These are phyloP conservation scores for Hoplostethus mediterraneus DNA, from an alignment of 2,797 vertebrate genomes.

Conservation along the genomic window DNA sequence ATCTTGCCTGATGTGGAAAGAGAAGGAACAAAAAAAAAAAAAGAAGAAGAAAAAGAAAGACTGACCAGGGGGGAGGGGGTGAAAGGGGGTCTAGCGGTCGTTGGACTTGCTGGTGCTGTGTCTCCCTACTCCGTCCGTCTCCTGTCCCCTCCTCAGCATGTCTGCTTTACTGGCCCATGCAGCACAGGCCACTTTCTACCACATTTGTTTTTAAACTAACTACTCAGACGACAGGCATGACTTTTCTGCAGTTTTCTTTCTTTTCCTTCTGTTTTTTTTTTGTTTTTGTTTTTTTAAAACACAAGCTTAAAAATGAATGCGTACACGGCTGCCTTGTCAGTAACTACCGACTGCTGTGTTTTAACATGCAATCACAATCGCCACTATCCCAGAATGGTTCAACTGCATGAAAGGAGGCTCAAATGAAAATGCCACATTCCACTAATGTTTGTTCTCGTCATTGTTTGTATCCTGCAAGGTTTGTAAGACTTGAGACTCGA, in stretches of 20 bases:
- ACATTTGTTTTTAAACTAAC: constrained; percentile 49
- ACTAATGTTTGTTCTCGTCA: constrained; percentile 13
- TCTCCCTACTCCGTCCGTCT: constrained; percentile 45
- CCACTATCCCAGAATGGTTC: constrained; percentile 67
- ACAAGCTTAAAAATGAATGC: constrained; percentile 68
- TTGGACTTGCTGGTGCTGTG: constrained; percentile 30
- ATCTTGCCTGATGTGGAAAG: constrained; percentile 49
- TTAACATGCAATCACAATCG: constrained; percentile 65
- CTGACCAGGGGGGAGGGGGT: constrained; percentile 14
- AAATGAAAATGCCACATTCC: constrained; percentile 52
- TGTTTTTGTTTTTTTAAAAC: constrained; percentile 24
- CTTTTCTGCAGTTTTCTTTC: constrained; percentile 43
- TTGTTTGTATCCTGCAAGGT: constrained; percentile 38
- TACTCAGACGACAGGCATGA: constrained; percentile 68
- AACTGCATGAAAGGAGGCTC: constrained; percentile 75
- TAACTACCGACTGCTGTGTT: constrained; percentile 69
- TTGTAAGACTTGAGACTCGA: constrained; percentile 1
- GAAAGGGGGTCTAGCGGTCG: constrained; percentile 43
- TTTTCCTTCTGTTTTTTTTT: constrained; percentile 34
- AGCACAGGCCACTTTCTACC: constrained; percentile 14
- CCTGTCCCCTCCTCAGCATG: constrained; percentile 60
- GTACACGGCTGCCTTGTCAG: constrained; percentile 71
- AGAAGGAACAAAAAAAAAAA: constrained; percentile 19
- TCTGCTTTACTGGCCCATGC: constrained; percentile 53
- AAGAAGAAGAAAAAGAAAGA: constrained; percentile 23